phyloP scores from a whole-genome alignment of 2,797 vertebrate species.

The Psittacula derbiana region DNA sequence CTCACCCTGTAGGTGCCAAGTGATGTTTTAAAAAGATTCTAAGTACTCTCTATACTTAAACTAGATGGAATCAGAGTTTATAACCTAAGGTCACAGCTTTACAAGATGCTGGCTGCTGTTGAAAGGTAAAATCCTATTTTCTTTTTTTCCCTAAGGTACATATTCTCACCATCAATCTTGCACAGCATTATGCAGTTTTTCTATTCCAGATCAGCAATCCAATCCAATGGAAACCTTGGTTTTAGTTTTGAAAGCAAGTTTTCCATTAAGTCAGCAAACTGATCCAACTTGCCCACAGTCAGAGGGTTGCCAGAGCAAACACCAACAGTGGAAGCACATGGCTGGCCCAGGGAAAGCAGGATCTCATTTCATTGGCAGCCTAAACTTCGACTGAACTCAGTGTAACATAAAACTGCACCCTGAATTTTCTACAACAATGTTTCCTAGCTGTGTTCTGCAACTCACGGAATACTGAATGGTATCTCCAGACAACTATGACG shows the following conservation, averaged over 20 bases:
- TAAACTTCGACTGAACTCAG: not conserved
- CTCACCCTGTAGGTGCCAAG: not conserved
- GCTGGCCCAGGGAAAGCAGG: not conserved
- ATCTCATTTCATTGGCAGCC: not conserved
- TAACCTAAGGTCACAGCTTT: not conserved
- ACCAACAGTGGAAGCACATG: not conserved
- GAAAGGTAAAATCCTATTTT: not conserved
- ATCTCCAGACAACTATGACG: not conserved
- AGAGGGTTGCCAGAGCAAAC: conserved; percentile 38
- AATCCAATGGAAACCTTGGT: not conserved
- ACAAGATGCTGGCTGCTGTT: accelerated
- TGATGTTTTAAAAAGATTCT: not conserved
- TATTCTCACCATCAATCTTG: not conserved
- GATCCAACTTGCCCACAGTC: not conserved
- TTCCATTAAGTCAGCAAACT: conserved; percentile 17
- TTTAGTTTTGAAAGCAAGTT: not conserved
- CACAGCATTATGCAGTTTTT: not conserved
- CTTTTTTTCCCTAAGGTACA: not conserved
- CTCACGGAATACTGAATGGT: not conserved
- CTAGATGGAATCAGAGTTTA: not conserved
- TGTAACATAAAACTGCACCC: not conserved
- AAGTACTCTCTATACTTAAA: not conserved
- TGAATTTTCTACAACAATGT: not conserved
- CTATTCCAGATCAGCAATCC: not conserved
- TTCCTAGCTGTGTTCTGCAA: not conserved